Base-by-base conservation (phyloP, 2,113 vertebrate genomes). In the Macrotis lagotis region DNA sequence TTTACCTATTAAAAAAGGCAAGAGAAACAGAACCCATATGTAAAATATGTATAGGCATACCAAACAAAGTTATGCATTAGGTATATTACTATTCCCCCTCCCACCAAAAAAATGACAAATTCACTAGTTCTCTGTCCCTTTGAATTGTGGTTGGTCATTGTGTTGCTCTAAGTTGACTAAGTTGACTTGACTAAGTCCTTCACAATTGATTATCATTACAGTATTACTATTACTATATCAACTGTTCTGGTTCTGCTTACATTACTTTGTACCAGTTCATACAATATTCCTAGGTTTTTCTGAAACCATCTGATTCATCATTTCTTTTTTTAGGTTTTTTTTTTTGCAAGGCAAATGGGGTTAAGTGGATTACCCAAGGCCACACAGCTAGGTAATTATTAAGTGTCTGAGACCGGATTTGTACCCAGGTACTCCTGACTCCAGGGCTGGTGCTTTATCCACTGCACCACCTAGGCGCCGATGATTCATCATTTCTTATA, bases 1-100 rank as follows among this genome's bases (percentile, higher is more conserved):
- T 74, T 74, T 37, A n/a, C 22, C 37, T 37, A n/a, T 74, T 74
- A n/a, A 74, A 74, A n/a, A 74, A 74, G 14, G 37, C 14, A 74
- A 74, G 37, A n/a, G 22, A n/a, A 74, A 22, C 12, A 74, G 22
- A n/a, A 74, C 37, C 16, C 14, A 74, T n/a, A 74, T 7, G 8
- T 31, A 37, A 16, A 59, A 59, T 59, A 14, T n/a, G 37, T n/a
- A n/a, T n/a, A n/a, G 11, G n/a, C 3, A 74, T 22, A 2, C 31
- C 19, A 74, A 74, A n/a, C 59, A 74, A 74, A n/a, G n/a, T n/a
- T n/a, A 12, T n/a, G 59, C 59, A n/a, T 74, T 74, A n/a, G 12
- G 4, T 14, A 74, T n/a, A 3, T n/a, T 6, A n/a, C 16, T 8
- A 2, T 3, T 0, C 11, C 55, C 11, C 8, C 10, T 1, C 16